Percentiles rank a stretch among this genome's conserved stretches.
Conservation (phyloP, 2,888 invertebrate species). For the Malthinus seriepunctatus region DNA sequence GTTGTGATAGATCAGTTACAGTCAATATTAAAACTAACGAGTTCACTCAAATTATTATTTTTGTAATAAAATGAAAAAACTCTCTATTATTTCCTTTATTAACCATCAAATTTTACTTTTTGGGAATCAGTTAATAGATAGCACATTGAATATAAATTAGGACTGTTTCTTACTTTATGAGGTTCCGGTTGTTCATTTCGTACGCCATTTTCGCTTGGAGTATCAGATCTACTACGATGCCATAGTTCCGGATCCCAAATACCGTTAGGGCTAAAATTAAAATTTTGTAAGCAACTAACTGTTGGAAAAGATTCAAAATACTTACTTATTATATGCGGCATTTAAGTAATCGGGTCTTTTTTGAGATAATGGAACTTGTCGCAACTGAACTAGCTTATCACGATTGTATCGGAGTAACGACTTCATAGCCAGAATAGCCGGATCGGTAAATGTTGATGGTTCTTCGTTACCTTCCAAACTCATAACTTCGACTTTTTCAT, state of each 20-base stretch:
- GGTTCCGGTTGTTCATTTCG: constrained; percentile 60
- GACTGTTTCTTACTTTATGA: constrained; percentile 56
- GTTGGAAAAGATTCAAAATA: constrained; percentile 12
- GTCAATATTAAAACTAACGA: too few species aligned
- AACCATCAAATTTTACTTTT: too few species aligned
- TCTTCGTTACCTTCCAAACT: constrained; percentile 55
- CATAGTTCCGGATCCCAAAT: constrained; percentile 60
- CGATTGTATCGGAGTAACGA: constrained; percentile 63
- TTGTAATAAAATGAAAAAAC: too few species aligned
- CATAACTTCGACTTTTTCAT: constrained; percentile 58
- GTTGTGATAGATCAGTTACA: too few species aligned
- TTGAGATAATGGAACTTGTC: constrained; percentile 70
- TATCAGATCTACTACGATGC: constrained; percentile 64
- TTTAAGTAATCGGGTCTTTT: constrained; percentile 72
- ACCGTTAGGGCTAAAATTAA: constrained; percentile 49
- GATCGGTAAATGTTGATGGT: constrained; percentile 52
- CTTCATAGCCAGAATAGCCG: constrained; percentile 63
- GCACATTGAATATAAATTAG: too few species aligned
- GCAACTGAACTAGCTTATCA: constrained; percentile 73
- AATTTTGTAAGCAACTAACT: background rate
- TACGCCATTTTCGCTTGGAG: constrained; percentile 65
- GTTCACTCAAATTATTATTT: too few species aligned
- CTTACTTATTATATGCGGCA: constrained; percentile 61
- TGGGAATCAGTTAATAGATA: too few species aligned
- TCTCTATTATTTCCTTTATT: too few species aligned